A percentile compares a stretch with the other conserved stretches of the same genome.
Conservation (phyloP, 2,113 vertebrate species). For the Nothoprocta perdicaria region DNA sequence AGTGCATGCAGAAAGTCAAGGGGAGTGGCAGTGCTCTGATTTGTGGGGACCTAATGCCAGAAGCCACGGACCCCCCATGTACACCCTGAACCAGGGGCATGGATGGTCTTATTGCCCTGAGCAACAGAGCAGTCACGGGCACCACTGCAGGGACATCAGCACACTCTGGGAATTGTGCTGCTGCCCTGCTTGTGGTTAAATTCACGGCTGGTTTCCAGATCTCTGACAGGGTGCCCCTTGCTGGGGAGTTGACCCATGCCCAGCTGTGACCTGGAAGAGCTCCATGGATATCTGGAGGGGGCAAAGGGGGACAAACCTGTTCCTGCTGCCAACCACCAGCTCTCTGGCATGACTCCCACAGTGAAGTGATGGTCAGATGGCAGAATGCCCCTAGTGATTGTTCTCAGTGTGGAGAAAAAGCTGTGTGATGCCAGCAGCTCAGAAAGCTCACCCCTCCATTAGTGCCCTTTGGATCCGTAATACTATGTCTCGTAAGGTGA, state of each 20-base stretch:
- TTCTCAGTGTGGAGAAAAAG: background rate
- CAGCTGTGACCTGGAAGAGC: too few relatives aligned
- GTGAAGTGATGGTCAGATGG: background rate
- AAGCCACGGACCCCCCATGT: fast-evolving
- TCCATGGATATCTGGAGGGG: background rate
- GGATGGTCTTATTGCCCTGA: background rate
- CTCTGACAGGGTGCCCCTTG: background rate
- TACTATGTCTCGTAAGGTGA: background rate
- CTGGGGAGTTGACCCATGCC: background rate
- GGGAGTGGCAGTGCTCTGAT: background rate
- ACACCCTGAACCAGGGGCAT: fast-evolving
- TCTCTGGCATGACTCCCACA: background rate
- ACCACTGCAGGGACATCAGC: fast-evolving
- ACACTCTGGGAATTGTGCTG: background rate
- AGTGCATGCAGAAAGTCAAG: background rate
- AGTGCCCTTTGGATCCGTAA: background rate
- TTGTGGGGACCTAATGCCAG: background rate
- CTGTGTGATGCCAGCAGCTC: background rate
- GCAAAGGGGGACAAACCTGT: background rate
- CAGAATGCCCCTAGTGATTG: background rate
- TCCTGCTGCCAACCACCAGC: background rate
- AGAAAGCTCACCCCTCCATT: background rate
- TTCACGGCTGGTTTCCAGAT: background rate
- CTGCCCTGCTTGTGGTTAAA: background rate
- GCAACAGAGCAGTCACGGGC: fast-evolving